Percentiles rank a stretch among this genome's conserved stretches.
Conservation (phyloP, 2,113 vertebrate species). For the Astatotilapia flaviijosephi region DNA sequence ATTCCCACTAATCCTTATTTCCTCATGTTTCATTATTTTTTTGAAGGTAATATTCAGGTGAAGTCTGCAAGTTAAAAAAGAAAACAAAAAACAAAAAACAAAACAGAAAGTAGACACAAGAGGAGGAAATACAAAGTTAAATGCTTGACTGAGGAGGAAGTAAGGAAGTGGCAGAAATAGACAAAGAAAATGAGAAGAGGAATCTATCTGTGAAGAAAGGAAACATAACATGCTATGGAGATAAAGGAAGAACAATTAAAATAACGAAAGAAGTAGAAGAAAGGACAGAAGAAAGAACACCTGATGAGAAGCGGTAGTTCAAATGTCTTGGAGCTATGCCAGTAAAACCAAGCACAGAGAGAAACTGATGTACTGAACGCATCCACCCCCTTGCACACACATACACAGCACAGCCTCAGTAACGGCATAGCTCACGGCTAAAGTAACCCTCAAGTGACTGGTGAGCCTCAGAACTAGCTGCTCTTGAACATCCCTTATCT, state of each 20-base stretch:
- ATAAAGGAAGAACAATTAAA: background rate
- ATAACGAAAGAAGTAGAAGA: background rate
- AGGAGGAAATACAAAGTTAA: background rate
- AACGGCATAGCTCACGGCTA: background rate
- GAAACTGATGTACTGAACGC: slow-evolving; percentile 2
- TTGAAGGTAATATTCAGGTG: background rate
- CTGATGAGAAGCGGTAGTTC: background rate
- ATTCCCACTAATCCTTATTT: background rate
- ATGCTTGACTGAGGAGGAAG: background rate
- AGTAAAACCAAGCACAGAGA: slow-evolving; percentile 3
- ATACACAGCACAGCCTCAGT: background rate
- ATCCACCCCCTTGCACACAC: background rate
- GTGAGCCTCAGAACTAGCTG: background rate
- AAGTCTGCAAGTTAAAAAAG: background rate
- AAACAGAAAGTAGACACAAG: background rate
- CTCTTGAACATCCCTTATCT: background rate
- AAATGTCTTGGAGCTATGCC: slow-evolving; percentile 10
- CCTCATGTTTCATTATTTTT: background rate
- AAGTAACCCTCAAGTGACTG: background rate
- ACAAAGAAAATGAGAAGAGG: background rate
- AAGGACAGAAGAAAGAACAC: background rate
- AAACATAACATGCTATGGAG: background rate
- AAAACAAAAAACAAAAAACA: background rate
- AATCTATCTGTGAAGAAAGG: background rate
- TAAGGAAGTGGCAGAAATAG: background rate